Conservation (phyloP, 1,140 invertebrate genomes). For the Paraescarpia echinospica region DNA sequence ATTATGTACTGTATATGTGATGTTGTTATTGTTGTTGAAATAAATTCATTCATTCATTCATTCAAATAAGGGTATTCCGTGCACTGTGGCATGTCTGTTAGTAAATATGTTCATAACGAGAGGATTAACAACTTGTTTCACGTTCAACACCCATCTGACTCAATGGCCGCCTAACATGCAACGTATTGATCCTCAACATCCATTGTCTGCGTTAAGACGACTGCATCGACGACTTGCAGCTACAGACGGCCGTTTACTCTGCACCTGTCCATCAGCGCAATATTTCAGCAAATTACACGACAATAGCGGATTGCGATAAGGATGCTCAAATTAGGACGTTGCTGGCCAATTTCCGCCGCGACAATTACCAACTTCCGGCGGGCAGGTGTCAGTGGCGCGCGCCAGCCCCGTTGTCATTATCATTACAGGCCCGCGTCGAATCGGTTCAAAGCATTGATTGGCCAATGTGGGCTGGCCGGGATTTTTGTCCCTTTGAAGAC, state of each 20-base stretch:
- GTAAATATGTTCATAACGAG: not conserved
- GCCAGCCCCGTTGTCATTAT: not conserved
- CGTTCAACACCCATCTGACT: not conserved
- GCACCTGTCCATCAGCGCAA: not conserved
- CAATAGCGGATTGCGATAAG: slow-evolving; percentile 4
- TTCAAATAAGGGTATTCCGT: too few relatives aligned
- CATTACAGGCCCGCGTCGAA: not conserved
- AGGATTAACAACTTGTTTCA: not conserved
- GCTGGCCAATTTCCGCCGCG: not conserved
- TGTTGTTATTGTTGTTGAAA: too few relatives aligned
- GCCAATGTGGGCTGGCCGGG: not conserved
- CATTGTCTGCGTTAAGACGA: not conserved
- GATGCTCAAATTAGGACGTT: slow-evolving; percentile 1
- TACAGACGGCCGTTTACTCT: not conserved
- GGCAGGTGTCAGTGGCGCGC: not conserved
- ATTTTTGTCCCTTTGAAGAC: not conserved
- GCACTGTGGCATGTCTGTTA: too few relatives aligned
- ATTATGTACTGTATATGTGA: too few relatives aligned
- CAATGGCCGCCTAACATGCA: not conserved
- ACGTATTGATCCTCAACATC: not conserved
- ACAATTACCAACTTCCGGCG: not conserved
- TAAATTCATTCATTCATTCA: too few relatives aligned
- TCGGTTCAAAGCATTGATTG: not conserved
- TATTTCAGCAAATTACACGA: not conserved
- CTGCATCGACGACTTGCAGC: not conserved